Conservation (phyloP, 2,888 invertebrate genomes). For the Gnatocerus cornutus region DNA sequence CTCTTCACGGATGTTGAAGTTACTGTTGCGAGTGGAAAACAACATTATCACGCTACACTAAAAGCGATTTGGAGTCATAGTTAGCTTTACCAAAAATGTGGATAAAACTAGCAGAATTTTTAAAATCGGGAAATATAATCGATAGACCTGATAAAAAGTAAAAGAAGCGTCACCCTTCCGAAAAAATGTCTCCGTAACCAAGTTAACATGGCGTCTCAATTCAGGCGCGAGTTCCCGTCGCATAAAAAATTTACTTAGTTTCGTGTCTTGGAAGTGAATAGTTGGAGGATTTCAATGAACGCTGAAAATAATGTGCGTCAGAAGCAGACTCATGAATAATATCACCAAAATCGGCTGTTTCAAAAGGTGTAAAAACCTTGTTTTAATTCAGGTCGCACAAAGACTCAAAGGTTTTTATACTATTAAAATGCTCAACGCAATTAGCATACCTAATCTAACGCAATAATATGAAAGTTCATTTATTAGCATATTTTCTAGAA, state of each 20-base stretch:
- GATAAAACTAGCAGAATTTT: too few species aligned
- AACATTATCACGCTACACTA: slow-evolving; percentile 22
- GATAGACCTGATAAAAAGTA: slow-evolving; percentile 32
- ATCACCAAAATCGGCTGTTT: slow-evolving; percentile 9
- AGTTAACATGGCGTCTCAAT: slow-evolving; percentile 35
- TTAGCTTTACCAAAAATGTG: too few species aligned
- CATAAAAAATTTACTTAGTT: slow-evolving; percentile 37
- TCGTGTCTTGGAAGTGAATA: slow-evolving; percentile 31
- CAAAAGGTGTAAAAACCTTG: not conserved
- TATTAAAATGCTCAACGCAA: too few species aligned
- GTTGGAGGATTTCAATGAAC: slow-evolving; percentile 13
- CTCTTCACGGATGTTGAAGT: slow-evolving; percentile 25
- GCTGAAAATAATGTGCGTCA: slow-evolving; percentile 12
- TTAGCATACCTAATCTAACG: too few species aligned
- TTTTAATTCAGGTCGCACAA: not conserved
- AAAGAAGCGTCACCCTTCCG: slow-evolving; percentile 26
- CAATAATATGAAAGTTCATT: too few species aligned
- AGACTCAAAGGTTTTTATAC: too few species aligned
- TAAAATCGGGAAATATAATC: not conserved
- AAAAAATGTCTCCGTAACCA: slow-evolving; percentile 37
- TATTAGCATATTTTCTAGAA: not conserved
- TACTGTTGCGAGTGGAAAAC: slow-evolving; percentile 31
- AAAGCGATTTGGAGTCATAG: not conserved
- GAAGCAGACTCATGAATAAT: not conserved
- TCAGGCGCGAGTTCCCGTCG: slow-evolving; percentile 11